These are phyloP conservation scores for Orientallactaga bullata DNA, from an alignment of 2,113 vertebrate species.

Conservation along the genomic window DNA sequence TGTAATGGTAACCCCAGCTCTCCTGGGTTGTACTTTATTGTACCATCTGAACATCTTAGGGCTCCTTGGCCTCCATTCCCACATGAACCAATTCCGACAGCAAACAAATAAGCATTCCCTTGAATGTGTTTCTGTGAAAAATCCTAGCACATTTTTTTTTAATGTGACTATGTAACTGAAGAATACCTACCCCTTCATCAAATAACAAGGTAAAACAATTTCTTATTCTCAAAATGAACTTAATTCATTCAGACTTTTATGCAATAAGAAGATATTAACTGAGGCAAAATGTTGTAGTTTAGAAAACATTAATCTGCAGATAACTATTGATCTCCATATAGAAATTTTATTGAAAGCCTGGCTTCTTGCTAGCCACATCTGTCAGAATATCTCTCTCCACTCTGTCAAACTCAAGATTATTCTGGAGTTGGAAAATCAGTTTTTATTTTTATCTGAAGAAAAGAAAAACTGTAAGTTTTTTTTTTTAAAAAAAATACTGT, in stretches of 20 bases:
- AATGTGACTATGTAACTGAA: neutral
- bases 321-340: neutral
- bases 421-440: neutral
- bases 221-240: neutral
- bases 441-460: neutral
- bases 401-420: neutral
- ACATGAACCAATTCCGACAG: neutral
- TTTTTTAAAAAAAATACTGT: too few species aligned
- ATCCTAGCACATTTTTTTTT: neutral
- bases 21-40: neutral
- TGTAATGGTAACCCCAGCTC: neutral
- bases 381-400: neutral
- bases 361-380: neutral
- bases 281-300: neutral
- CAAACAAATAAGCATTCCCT: neutral
- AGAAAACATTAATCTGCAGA: neutral
- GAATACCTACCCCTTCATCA: neutral
- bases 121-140: neutral
- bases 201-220: neutral
- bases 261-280: slow-evolving; percentile 1
- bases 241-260: slow-evolving; percentile 7
- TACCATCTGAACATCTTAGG: neutral
- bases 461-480: neutral
- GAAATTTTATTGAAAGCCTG: neutral
- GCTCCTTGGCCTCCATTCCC: neutral